phyloP scores from a whole-genome alignment of 1,140 invertebrate genomes.

The Pteromalus puparum region DNA sequence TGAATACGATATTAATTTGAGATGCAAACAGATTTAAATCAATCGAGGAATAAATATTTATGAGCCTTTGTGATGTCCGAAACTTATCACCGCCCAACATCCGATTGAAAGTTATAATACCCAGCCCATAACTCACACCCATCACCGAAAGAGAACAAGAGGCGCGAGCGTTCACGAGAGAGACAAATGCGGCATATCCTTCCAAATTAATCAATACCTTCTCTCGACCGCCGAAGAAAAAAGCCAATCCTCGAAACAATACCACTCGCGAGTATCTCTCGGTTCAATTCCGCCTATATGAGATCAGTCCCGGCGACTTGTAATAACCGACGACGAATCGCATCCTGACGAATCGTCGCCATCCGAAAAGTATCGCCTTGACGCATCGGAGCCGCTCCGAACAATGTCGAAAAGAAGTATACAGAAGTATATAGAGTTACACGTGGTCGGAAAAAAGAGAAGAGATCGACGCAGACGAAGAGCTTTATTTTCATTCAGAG shows the following conservation, averaged over 20 bases:
- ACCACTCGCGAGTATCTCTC: not conserved
- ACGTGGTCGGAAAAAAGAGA: not conserved
- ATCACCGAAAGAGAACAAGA: not conserved
- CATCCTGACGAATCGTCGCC: slow-evolving; percentile 20
- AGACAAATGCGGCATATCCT: not conserved
- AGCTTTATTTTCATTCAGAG: slow-evolving; percentile 32
- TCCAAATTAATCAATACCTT: slow-evolving; percentile 5
- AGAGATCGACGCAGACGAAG: slow-evolving; percentile 9
- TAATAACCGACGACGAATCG: slow-evolving; percentile 34
- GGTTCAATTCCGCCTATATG: not conserved
- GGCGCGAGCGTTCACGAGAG: not conserved
- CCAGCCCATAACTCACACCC: not conserved
- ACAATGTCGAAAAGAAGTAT: slow-evolving; percentile 9
- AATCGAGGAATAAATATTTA: not conserved
- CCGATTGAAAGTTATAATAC: not conserved
- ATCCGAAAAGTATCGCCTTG: slow-evolving; percentile 39
- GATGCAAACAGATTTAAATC: not conserved
- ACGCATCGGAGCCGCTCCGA: not conserved
- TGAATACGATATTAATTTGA: not conserved
- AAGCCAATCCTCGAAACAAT: slow-evolving; percentile 31
- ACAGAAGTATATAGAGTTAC: slow-evolving; percentile 27
- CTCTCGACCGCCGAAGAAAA: not conserved
- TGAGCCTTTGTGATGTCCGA: not conserved
- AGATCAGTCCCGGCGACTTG: slow-evolving; percentile 18
- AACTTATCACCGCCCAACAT: slow-evolving; percentile 4